Conservation (phyloP, 2,113 vertebrate genomes). For the Dendrocopos noguchii region DNA sequence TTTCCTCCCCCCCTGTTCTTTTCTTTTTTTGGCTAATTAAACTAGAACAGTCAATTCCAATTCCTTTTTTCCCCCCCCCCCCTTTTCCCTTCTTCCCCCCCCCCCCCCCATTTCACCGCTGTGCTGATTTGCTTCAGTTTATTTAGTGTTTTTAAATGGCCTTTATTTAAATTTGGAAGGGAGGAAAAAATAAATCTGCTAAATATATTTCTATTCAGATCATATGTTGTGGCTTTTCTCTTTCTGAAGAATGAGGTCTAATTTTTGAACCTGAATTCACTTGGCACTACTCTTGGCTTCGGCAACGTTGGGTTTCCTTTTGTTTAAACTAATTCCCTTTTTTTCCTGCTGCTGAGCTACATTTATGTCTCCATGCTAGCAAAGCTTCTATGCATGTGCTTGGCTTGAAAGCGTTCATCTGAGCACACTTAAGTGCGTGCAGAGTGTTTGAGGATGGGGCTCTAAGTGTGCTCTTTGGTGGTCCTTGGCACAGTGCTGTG, state of each 20-base stretch:
- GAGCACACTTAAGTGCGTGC: background rate
- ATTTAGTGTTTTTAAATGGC: slow-evolving; percentile 35
- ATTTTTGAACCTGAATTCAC: slow-evolving; percentile 60
- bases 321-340: slow-evolving; percentile 54
- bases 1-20: slow-evolving; percentile 2
- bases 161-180: slow-evolving; percentile 57
- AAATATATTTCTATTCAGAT: slow-evolving; percentile 60
- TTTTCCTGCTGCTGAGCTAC: slow-evolving; percentile 33
- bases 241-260: slow-evolving; percentile 57
- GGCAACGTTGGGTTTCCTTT: slow-evolving; percentile 43
- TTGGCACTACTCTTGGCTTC: slow-evolving; percentile 40
- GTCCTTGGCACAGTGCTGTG: background rate
- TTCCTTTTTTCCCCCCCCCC: background rate
- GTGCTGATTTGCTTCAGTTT: background rate
- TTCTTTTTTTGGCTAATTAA: slow-evolving; percentile 38
- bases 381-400: slow-evolving; percentile 9
- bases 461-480: background rate
- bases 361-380: background rate
- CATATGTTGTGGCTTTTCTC: slow-evolving; percentile 53
- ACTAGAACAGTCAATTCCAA: background rate
- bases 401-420: background rate
- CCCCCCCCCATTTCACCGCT: background rate
- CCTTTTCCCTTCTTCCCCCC: fast-evolving
- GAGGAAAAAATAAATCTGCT: slow-evolving; percentile 57
- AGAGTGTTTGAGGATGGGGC: background rate